Evolutionary conservation across 2,888 invertebrate genomes (phyloP).

Genomic region (Acanthosepion pharaonis): DNA sequence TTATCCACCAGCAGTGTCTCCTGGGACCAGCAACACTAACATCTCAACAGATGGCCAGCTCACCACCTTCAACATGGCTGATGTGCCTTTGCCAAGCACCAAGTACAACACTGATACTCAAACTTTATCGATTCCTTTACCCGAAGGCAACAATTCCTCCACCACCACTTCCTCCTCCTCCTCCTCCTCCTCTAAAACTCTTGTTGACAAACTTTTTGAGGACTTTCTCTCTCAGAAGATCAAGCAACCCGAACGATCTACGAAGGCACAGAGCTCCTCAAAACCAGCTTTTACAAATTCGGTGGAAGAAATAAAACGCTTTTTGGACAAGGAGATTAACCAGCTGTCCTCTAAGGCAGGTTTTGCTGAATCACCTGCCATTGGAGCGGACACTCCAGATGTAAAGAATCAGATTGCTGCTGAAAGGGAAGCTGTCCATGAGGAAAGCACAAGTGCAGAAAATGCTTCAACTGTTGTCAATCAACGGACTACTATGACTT

Average conservation of each 20-base stretch:
- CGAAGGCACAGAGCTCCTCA: neutral
- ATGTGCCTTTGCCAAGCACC: slow-evolving; percentile 22
- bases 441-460: neutral
- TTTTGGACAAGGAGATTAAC: neutral
- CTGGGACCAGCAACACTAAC: neutral
- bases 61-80: neutral
- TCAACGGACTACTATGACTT: neutral
- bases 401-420: neutral
- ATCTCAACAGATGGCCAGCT: neutral
- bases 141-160: neutral
- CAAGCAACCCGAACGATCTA: neutral
- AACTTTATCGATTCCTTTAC: neutral
- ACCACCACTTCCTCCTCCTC: neutral
- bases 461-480: neutral
- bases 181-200: neutral
- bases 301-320: neutral
- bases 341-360: neutral
- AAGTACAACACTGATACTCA: neutral
- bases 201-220: neutral
- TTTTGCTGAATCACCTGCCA: neutral
- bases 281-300: neutral
- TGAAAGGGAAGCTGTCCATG: neutral
- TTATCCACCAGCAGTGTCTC: neutral
- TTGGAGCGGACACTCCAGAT: neutral
- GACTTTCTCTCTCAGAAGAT: neutral